Percentiles rank a stretch among this genome's conserved stretches.
phyloP scores from a whole-genome alignment of 2,113 vertebrate species.

The Dendropsophus ebraccatus region DNA sequence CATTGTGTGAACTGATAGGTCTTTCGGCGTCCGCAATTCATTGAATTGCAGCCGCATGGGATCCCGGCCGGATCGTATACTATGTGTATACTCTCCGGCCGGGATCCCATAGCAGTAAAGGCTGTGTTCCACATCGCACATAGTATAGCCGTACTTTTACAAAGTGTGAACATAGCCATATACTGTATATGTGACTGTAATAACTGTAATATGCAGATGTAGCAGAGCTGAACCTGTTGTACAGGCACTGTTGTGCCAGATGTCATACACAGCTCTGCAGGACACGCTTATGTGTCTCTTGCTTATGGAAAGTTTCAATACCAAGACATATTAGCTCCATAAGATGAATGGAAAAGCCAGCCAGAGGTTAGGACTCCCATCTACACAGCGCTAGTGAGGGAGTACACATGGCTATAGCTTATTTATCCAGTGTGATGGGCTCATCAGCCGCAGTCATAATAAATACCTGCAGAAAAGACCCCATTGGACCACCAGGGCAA shows the following conservation, averaged over 20 bases:
- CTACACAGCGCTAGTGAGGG: neutral
- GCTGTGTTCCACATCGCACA: no score
- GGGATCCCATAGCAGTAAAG: no score
- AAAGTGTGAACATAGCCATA: no score
- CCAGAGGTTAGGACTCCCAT: constrained; percentile 16
- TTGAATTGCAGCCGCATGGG: no score
- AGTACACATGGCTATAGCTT: neutral
- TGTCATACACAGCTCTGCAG: neutral
- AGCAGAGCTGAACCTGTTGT: neutral
- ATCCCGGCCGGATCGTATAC: no score
- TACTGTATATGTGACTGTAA: no score
- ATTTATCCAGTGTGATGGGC: constrained; percentile 15
- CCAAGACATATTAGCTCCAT: neutral
- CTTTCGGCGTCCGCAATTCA: no score
- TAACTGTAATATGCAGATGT: neutral
- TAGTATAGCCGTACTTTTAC: no score
- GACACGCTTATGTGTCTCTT: neutral
- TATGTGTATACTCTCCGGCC: no score
- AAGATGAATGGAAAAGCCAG: neutral
- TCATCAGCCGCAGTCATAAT: neutral
- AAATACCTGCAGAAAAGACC: neutral
- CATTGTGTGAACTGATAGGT: no score
- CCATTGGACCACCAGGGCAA: neutral
- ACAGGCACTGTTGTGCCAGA: neutral
- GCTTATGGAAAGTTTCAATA: neutral